These are phyloP conservation scores for Lepus timidus DNA, from an alignment of 2,113 vertebrate species.

Conservation along the genomic window DNA sequence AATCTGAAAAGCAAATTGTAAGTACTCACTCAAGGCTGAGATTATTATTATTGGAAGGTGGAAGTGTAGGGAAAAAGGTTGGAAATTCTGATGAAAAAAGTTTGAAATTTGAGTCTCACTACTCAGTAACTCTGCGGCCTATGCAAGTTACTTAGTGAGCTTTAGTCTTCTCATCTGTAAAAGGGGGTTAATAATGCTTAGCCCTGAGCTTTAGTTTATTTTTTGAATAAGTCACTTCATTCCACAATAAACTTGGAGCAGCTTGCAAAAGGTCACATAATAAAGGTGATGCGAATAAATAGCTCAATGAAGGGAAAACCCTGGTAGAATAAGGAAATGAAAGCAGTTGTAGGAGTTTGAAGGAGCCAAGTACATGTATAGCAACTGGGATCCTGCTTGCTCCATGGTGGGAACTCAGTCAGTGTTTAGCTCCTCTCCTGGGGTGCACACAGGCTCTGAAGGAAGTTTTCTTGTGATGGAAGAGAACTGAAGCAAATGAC, in stretches of 20 bases:
- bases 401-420: neutral
- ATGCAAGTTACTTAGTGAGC: neutral
- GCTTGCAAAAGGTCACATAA: neutral
- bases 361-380: rapidly evolving
- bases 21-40: no score
- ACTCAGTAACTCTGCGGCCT: no score
- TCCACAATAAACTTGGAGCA: neutral
- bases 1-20: rapidly evolving
- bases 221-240: neutral
- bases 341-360: no score
- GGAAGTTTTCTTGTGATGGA: neutral
- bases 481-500: neutral
- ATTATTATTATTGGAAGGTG: rapidly evolving
- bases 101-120: neutral
- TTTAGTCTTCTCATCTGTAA: neutral
- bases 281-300: neutral
- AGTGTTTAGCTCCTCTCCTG: neutral
- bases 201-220: neutral
- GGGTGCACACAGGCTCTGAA: neutral
- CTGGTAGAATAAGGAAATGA: neutral
- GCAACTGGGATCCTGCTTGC: rapidly evolving
- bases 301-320: neutral
- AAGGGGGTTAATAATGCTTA: neutral
- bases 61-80: no score
- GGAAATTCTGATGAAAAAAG: no score